These are phyloP conservation scores for Apogon hyalosoma DNA, from an alignment of 2,797 vertebrate genomes.

Conservation along the genomic window DNA sequence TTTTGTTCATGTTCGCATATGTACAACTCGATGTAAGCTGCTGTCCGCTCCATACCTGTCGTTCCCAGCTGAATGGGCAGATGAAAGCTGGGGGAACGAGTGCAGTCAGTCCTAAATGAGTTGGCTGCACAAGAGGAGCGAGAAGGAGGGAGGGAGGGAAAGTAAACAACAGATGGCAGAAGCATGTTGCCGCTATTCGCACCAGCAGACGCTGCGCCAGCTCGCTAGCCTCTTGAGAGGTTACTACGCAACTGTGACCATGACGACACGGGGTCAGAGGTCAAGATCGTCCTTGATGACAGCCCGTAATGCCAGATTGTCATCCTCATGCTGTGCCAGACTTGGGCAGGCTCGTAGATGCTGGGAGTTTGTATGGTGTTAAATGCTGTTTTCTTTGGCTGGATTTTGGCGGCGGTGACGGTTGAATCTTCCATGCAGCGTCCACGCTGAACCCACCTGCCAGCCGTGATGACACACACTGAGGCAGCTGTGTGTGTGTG, in stretches of 20 bases:
- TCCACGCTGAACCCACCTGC: constrained; percentile 67
- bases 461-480: constrained; percentile 59
- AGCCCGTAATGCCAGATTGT: constrained; percentile 57
- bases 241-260: constrained; percentile 65
- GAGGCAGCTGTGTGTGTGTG: constrained; percentile 46
- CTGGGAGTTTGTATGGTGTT: constrained; percentile 35
- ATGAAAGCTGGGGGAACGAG: constrained; percentile 23
- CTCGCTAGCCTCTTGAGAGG: constrained; percentile 59
- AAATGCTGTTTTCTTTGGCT: constrained; percentile 48
- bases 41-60: constrained; percentile 29
- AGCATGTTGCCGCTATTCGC: constrained; percentile 70
- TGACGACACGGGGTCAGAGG: constrained; percentile 65
- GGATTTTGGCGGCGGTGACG: constrained; percentile 43
- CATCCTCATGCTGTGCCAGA: constrained; percentile 45
- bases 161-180: constrained; percentile 85
- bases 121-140: constrained; percentile 55
- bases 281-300: constrained; percentile 67
- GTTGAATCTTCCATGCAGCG: constrained; percentile 59
- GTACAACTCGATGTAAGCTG: not conserved
- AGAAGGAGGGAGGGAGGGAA: constrained; percentile 49
- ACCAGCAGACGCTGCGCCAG: constrained; percentile 55
- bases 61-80: constrained; percentile 36
- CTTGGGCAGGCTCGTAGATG: constrained; percentile 21
- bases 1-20: not conserved
- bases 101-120: constrained; percentile 51